Evolutionary conservation across 2,888 invertebrate species (phyloP).

Genomic region (Aspidapion aeneum): DNA sequence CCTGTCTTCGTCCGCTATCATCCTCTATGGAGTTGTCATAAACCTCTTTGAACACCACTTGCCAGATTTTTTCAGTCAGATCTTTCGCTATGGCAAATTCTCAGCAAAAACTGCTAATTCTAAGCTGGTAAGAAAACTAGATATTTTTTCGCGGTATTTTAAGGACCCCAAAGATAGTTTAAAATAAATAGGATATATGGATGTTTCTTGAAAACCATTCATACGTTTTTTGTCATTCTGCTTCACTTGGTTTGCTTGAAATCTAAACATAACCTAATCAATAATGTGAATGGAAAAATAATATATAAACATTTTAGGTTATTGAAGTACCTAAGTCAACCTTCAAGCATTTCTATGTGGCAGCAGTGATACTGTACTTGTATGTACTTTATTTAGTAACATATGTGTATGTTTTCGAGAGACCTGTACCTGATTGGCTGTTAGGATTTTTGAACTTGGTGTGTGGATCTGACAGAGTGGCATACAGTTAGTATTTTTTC

Average conservation of each 20-base stretch:
- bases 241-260: too few species aligned
- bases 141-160: too few species aligned
- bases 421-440: slow-evolving; percentile 51
- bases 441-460: slow-evolving; percentile 49
- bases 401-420: slow-evolving; percentile 50
- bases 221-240: too few species aligned
- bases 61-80: slow-evolving; percentile 61
- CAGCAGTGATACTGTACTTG: slow-evolving; percentile 59
- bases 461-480: slow-evolving; percentile 44
- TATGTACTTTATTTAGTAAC: slow-evolving; percentile 51
- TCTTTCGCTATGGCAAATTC: slow-evolving; percentile 72
- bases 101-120: slow-evolving; percentile 52
- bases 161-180: too few species aligned
- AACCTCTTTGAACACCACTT: slow-evolving; percentile 63
- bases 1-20: slow-evolving; percentile 33
- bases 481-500: slow-evolving; percentile 41
- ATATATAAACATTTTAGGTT: too few species aligned
- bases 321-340: slow-evolving; percentile 75
- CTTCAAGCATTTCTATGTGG: slow-evolving; percentile 78
- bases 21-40: slow-evolving; percentile 59
- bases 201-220: too few species aligned
- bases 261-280: too few species aligned
- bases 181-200: too few species aligned
- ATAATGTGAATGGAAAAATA: too few species aligned
- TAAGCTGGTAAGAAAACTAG: too few species aligned